Percentiles rank a stretch among this genome's conserved stretches.
These are phyloP conservation scores for Ophioderma brevispina DNA, from an alignment of 35 echinoderm and acorn worm genomes.

Conservation along the genomic window DNA sequence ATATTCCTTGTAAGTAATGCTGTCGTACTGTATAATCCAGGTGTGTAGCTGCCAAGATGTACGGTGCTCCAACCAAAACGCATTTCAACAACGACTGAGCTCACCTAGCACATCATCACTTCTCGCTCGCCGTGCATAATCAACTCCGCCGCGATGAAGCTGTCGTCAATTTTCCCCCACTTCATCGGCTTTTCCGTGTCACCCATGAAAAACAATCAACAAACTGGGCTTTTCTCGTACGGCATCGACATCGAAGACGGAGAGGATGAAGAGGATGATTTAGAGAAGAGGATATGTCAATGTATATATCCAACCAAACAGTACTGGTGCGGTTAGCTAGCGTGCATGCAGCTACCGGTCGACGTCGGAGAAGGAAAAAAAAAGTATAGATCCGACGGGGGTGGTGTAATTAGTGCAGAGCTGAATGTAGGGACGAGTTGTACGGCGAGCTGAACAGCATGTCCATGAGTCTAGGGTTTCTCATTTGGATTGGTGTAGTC, in stretches of 20 bases:
- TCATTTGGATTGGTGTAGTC: neutral
- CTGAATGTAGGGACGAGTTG: neutral
- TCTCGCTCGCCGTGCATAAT: neutral
- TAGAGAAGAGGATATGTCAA: no score
- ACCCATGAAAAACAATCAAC: slow-evolving; percentile 5
- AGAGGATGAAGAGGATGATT: no score
- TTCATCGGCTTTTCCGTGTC: neutral
- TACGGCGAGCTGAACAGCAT: neutral
- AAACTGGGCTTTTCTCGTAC: neutral
- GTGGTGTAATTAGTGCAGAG: neutral
- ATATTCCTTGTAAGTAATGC: neutral
- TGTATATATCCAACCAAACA: no score
- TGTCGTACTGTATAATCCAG: neutral
- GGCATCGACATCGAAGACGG: no score
- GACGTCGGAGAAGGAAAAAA: neutral
- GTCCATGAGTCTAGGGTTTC: slow-evolving; percentile 8
- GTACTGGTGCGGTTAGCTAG: neutral
- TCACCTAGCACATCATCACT: slow-evolving; percentile 5
- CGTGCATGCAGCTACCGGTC: neutral
- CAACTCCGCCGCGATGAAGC: slow-evolving; percentile 1
- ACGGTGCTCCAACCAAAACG: neutral
- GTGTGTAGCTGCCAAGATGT: neutral
- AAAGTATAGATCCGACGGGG: slow-evolving; percentile 9
- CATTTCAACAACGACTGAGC: neutral
- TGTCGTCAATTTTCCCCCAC: neutral